Conservation (phyloP, 2,797 vertebrate genomes). For the Borostomias antarcticus region DNA sequence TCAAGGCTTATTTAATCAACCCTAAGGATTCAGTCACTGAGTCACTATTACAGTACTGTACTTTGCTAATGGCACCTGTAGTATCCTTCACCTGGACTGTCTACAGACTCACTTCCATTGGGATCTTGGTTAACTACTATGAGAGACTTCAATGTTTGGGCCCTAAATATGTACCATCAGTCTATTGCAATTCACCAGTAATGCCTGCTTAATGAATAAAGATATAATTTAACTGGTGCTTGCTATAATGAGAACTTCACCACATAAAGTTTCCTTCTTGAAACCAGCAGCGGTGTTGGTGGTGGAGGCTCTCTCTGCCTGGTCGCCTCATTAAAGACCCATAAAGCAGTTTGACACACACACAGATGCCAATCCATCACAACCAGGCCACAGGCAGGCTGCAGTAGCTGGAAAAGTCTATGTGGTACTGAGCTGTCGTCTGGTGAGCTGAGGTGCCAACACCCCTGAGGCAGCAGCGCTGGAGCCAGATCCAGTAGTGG, state of each 20-base stretch:
- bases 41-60: not conserved
- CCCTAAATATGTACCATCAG: too few species aligned
- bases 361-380: slow-evolving; percentile 80
- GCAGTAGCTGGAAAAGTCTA: slow-evolving; percentile 53
- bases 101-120: not conserved
- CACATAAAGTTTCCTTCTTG: slow-evolving; percentile 65
- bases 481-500: slow-evolving; percentile 70
- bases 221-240: too few species aligned
- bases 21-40: slow-evolving; percentile 1
- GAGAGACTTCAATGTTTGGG: too few species aligned
- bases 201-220: too few species aligned
- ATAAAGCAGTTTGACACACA: slow-evolving; percentile 78
- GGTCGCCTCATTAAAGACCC: slow-evolving; percentile 76
- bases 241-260: slow-evolving; percentile 62
- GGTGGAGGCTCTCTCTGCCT: slow-evolving; percentile 52
- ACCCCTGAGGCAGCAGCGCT: slow-evolving; percentile 67
- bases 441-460: slow-evolving; percentile 70
- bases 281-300: slow-evolving; percentile 31
- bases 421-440: slow-evolving; percentile 74
- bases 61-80: not conserved
- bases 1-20: not conserved
- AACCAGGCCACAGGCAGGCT: slow-evolving; percentile 60
- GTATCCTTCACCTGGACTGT: not conserved
- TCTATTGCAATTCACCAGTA: too few species aligned
- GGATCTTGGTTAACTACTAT: too few species aligned